phyloP scores from a whole-genome alignment of 2,797 vertebrate genomes.

The Salmo trutta region DNA sequence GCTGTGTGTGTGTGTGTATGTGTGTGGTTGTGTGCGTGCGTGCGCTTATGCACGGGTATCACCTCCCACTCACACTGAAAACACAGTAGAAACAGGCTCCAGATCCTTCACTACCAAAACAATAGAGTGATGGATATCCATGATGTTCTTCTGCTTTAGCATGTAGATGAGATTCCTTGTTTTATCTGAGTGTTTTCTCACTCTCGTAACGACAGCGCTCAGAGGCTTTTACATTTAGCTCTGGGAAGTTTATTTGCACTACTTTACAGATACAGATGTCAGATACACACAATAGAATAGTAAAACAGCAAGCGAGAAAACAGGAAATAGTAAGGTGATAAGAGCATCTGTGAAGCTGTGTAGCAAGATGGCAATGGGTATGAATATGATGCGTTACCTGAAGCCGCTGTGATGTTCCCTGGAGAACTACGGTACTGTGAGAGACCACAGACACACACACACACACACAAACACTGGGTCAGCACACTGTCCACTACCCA shows the following conservation, averaged over 20 bases:
- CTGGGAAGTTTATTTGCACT: constrained; percentile 41
- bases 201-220: constrained; percentile 29
- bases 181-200: constrained; percentile 42
- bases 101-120: constrained; percentile 23
- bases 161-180: constrained; percentile 45
- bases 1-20: background rate
- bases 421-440: constrained; percentile 6
- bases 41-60: background rate
- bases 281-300: background rate
- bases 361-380: constrained; percentile 6
- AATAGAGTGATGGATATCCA: constrained; percentile 21
- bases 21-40: constrained; percentile 15
- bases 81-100: background rate
- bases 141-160: constrained; percentile 28
- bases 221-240: constrained; percentile 42
- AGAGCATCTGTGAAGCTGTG: background rate
- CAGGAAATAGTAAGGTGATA: background rate
- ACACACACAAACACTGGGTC: background rate
- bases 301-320: background rate
- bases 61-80: background rate
- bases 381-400: constrained; percentile 46
- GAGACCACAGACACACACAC: constrained; percentile 18
- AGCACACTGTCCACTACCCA: background rate
- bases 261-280: constrained; percentile 42
- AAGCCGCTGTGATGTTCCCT: constrained; percentile 21